Base-by-base conservation (phyloP, 2,113 vertebrate species). In the Beaufortia kweichowensis region DNA sequence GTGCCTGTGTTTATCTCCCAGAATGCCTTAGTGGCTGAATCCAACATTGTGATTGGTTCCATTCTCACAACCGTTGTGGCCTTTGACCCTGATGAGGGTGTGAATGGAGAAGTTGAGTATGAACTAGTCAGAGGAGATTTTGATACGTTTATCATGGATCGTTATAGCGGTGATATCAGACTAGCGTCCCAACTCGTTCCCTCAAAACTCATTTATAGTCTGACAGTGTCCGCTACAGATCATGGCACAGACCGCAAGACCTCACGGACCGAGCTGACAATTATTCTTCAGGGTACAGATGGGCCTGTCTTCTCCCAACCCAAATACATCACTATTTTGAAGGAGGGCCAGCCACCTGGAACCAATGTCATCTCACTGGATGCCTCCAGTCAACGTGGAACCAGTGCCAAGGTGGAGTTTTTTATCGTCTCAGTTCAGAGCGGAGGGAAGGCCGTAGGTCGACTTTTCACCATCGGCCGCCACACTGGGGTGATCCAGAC, bases 241-340 rank as follows among this genome's bases (percentile, higher is more conserved):
- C 95, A 96, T 6, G 97, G 97, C 55, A 84, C 90, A 0, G 94
- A 97, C 9, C 92, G 95, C 78, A 94, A 93, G 80, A 94, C 89
- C 41, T 94, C 96, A 41, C 93, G 94, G 46, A 96, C 96, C 0
- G 96, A 98, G 66, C 79, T 99, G 85, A 96, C 94, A 2, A 88
- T 99, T 84, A 94, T 99, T 75, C 92, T 99, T 0, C 95, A 94
- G 63, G 96, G 97, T 3, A 8, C 89, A 0, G 95, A 98, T 0
- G 97, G 96, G 10, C 97, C 96, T 0, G 93, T 98, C 3, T 98
- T 98, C 84, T 95, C 95, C n/a, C 97, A 98, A 86, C 94, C 94
- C 0, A 98, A 96, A 61, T 99, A 98, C 75, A 95, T 98, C 81
- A 97, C 96, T 7, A 95, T 96, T 82, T 86, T 98, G 62, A 97